These are phyloP conservation scores for Centropyge bicolor DNA, from an alignment of 2,797 vertebrate genomes.

Conservation along the genomic window DNA sequence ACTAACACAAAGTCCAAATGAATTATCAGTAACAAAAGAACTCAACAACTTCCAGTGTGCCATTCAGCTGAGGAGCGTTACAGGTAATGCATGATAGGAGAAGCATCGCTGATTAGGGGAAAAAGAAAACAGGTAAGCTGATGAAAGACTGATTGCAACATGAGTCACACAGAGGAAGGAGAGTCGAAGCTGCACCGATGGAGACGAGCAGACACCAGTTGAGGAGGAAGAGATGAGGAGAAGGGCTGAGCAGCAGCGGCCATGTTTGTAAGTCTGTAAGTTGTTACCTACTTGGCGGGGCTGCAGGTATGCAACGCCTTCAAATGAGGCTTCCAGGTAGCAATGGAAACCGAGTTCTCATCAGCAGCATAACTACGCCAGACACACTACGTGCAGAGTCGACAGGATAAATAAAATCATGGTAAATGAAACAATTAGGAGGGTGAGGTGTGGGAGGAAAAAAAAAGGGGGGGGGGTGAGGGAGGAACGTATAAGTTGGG, in stretches of 20 bases:
- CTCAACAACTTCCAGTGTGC: neutral
- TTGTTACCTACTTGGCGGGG: conserved; percentile 97
- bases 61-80: conserved; percentile 3
- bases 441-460: conserved; percentile 69
- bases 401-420: conserved; percentile 80
- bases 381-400: conserved; percentile 93
- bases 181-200: conserved; percentile 32
- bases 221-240: conserved; percentile 40
- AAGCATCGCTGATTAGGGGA: conserved; percentile 24
- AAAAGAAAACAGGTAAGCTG: conserved; percentile 6
- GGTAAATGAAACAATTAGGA: conserved; percentile 60
- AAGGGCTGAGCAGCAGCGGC: conserved; percentile 83
- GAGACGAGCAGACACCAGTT: conserved; percentile 44
- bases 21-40: neutral
- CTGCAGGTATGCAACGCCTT: conserved; percentile 99
- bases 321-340: conserved; percentile 99
- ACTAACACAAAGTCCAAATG: neutral
- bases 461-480: conserved; percentile 69
- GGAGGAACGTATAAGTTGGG: conserved; percentile 78
- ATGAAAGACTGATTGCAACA: conserved; percentile 1
- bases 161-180: conserved; percentile 29
- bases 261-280: conserved; percentile 81
- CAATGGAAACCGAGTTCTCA: conserved; percentile 99
- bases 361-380: conserved; percentile 99
- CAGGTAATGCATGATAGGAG: conserved; percentile 41